These are phyloP conservation scores for Tolmerus cingulatus DNA, from an alignment of 2,888 invertebrate genomes.

Conservation along the genomic window DNA sequence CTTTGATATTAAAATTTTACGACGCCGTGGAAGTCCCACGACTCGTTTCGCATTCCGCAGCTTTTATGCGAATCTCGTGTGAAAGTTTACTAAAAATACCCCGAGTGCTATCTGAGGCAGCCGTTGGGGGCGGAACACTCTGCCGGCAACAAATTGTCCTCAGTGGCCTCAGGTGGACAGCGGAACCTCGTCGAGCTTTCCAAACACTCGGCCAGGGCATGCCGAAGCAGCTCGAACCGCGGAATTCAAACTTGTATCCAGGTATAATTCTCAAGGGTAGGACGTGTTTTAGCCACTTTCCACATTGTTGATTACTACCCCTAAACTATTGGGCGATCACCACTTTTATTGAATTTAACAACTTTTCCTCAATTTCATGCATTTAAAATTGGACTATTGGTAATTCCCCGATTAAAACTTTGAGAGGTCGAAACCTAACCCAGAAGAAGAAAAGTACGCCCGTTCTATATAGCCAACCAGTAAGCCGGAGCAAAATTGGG, in stretches of 20 bases:
- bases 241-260: not conserved
- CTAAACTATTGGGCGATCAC: too few species aligned
- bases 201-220: not conserved
- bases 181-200: not conserved
- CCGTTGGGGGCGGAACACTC: not conserved
- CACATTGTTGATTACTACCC: too few species aligned
- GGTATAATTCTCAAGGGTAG: not conserved
- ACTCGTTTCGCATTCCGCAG: not conserved
- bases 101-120: not conserved
- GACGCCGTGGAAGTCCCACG: not conserved
- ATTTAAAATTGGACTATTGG: too few species aligned
- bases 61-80: constrained; percentile 16
- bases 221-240: not conserved
- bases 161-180: not conserved
- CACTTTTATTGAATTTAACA: too few species aligned
- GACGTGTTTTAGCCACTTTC: too few species aligned
- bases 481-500: too few species aligned
- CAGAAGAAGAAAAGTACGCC: too few species aligned
- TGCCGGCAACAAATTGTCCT: not conserved
- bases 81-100: constrained; percentile 9
- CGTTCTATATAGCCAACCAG: too few species aligned
- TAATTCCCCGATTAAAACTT: too few species aligned
- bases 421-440: too few species aligned
- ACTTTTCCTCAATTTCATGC: too few species aligned
- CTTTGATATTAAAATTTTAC: not conserved